Conservation (phyloP, 92 coral and sea anemone genomes). For the Porites evermanni region DNA sequence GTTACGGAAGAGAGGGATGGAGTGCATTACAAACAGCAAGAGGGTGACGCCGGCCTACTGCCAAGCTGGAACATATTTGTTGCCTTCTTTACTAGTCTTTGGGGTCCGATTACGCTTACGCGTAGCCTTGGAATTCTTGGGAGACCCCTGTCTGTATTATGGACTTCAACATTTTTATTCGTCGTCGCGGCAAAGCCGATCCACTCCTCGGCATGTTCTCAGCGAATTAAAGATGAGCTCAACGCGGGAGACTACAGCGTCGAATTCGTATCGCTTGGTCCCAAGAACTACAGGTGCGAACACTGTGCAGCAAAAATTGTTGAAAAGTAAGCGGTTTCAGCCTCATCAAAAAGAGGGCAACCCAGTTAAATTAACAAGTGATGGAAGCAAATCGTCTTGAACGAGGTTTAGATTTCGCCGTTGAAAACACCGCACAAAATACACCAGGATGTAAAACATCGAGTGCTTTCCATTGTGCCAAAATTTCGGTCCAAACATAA, state of each 20-base stretch:
- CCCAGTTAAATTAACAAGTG: neutral
- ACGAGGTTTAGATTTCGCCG: conserved; percentile 1
- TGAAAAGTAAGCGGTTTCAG: conserved; percentile 30
- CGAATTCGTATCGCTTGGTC: conserved; percentile 15
- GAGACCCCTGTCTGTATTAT: neutral
- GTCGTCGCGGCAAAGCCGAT: neutral
- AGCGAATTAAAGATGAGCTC: neutral
- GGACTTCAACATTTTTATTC: neutral
- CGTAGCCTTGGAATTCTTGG: conserved; percentile 7
- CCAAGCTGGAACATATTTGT: neutral
- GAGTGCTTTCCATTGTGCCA: too few species aligned
- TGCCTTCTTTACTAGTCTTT: neutral
- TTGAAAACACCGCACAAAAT: neutral
- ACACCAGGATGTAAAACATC: neutral
- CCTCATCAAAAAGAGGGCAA: conserved; percentile 1
- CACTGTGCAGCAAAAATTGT: neutral
- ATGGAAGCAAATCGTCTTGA: conserved; percentile 1
- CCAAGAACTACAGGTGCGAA: conserved; percentile 9
- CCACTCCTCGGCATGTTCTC: neutral
- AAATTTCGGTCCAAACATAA: too few species aligned
- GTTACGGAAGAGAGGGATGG: too few species aligned
- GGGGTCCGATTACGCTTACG: conserved; percentile 1
- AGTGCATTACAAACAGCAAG: too few species aligned
- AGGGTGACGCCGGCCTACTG: too few species aligned
- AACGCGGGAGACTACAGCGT: neutral